Percentiles rank a stretch among this genome's conserved stretches.
phyloP scores from a whole-genome alignment of 2,888 invertebrate species.

The Aleiodes alternator region DNA sequence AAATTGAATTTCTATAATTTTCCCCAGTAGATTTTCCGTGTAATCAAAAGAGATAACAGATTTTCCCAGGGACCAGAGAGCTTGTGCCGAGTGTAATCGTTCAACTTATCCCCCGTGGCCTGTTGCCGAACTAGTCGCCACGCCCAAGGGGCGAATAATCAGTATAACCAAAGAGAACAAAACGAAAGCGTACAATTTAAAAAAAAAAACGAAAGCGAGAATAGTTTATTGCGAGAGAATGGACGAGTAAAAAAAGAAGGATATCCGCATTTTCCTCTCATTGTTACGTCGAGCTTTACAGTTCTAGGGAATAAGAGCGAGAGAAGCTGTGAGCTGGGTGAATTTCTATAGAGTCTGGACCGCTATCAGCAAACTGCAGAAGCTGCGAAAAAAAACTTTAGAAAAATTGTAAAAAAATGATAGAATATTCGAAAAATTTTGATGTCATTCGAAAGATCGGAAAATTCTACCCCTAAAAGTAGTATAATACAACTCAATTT shows the following conservation, averaged over 20 bases:
- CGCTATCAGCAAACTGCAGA: too few species aligned
- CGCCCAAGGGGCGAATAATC: slow-evolving; percentile 20
- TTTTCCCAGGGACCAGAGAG: neutral
- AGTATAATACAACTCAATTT: too few species aligned
- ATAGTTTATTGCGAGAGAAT: neutral
- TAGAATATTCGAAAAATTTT: too few species aligned
- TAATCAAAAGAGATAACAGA: neutral
- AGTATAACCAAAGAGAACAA: neutral
- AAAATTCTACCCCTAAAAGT: too few species aligned
- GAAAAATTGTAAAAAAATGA: too few species aligned
- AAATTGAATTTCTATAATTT: neutral
- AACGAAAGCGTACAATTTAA: neutral
- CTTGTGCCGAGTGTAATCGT: neutral
- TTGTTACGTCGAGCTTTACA: too few species aligned
- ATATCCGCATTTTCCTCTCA: too few species aligned
- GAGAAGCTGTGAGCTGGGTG: too few species aligned
- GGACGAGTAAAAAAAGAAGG: neutral
- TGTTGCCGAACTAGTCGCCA: slow-evolving; percentile 20
- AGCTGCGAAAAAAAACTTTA: too few species aligned
- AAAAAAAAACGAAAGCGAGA: neutral
- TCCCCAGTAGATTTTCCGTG: neutral
- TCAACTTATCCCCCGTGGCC: slow-evolving; percentile 10
- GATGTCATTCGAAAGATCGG: too few species aligned
- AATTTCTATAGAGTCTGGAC: too few species aligned
- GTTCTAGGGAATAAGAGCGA: too few species aligned